Evolutionary conservation across 2,797 vertebrate species (phyloP), one percentile per base, ranked within the genome.

Genomic region (Danio choprae): DNA sequence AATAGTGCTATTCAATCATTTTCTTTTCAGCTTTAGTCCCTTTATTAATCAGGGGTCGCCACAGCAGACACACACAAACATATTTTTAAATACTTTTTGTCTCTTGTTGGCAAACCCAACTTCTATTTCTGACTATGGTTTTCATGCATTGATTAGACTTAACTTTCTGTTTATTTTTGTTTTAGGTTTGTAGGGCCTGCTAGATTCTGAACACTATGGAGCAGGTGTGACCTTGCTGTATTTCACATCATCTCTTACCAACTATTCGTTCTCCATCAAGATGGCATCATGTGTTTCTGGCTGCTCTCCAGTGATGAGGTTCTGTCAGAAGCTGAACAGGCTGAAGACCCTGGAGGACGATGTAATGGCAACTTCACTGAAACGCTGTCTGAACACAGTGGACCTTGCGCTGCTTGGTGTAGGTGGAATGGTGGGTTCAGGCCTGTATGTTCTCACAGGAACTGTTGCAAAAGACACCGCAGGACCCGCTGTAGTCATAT

Each of bases 351-450:
- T 99, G 79, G 96, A 98, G 51, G 96, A 95, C 0, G 92, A 98
- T 86, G 93, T 96, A 89, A 97, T 97, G 97, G 95, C 96, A 74
- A 98, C 97, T 0, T 96, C 96, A 0, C 90, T 98, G 84, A 95
- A 95, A 77, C 96, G 96, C 80, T 98, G 96, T 89, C 95, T 99
- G 74, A 95, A 95, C 84, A 97, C 96, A 0, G 60, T 98, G 5
- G 97, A 99, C 90, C 87, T 99, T 88, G 96, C 96, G 0, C 89
- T 99, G 70, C 84, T 99, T 86, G 97, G 98, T 8, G 94, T 99
- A 0, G 98, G 98, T 0, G 96, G 96, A 81, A 99, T 98, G 97
- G 95, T 98, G 84, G 98, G 97, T 75, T 98, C 96, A 0, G 97
- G 98, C 5, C 93, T 99, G 0, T 99, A 98, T 0, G 97, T 99